Conservation (phyloP, 2,888 invertebrate species). For the Drosophila bunnanda region DNA sequence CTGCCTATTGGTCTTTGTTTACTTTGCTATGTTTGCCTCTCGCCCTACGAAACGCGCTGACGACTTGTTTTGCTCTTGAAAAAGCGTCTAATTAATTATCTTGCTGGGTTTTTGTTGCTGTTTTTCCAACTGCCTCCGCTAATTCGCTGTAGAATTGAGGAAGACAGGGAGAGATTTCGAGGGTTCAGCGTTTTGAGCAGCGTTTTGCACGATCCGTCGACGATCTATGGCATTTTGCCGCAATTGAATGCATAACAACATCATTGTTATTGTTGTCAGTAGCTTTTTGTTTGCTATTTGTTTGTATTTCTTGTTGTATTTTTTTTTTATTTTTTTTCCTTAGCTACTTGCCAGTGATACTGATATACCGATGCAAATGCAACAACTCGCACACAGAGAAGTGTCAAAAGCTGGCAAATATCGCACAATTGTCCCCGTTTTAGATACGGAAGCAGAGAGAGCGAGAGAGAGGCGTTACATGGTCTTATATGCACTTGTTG, state of each 20-base stretch:
- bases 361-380: conserved; percentile 5
- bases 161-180: conserved; percentile 5
- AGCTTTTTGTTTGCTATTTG: background rate
- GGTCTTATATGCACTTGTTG: conserved; percentile 6
- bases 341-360: conserved; percentile 3
- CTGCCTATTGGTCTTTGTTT: conserved; percentile 2
- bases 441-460: conserved; percentile 40
- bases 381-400: conserved; percentile 1
- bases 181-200: conserved; percentile 16
- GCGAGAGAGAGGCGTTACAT: conserved; percentile 24
- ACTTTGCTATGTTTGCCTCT: conserved; percentile 10
- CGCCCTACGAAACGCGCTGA: conserved; percentile 37
- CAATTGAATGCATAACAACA: conserved; percentile 24
- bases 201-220: conserved; percentile 8
- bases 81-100: conserved; percentile 46
- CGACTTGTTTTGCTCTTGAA: conserved; percentile 42
- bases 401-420: conserved; percentile 10
- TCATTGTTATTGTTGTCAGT: conserved; percentile 13
- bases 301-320: no score
- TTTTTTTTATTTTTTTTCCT: background rate
- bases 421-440: conserved; percentile 33
- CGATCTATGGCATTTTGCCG: conserved; percentile 24
- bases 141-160: conserved; percentile 32
- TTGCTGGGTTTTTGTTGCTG: conserved; percentile 3
- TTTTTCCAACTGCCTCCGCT: conserved; percentile 11